Evolutionary conservation across 2,888 invertebrate genomes (phyloP).

Genomic region (Pterobdella sp.): DNA sequence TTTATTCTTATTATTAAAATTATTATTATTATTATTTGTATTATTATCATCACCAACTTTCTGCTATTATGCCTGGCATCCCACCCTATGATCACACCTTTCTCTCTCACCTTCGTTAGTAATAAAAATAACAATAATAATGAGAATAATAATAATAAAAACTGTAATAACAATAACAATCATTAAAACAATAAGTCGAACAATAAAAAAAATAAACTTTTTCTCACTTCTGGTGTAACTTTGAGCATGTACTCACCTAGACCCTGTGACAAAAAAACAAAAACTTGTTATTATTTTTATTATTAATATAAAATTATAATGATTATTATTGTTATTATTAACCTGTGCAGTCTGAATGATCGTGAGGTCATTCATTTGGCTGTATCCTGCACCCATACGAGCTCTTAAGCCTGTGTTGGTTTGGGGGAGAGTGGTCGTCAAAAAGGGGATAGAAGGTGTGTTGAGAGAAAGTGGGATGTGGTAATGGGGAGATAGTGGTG

Average conservation of each 20-base stretch:
- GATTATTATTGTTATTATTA: not conserved
- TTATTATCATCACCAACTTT: constrained; percentile 57
- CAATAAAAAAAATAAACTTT: no score
- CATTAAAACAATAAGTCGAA: no score
- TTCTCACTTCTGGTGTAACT: constrained; percentile 56
- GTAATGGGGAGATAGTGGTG: not conserved
- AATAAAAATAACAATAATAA: no score
- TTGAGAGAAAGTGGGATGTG: not conserved
- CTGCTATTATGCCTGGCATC: constrained; percentile 86
- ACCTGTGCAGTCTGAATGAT: constrained; percentile 65
- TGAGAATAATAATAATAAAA: no score
- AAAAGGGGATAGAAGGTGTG: not conserved
- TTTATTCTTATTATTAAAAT: not conserved
- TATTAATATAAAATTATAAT: no score
- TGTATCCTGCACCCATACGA: not conserved
- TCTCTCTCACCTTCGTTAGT: no score
- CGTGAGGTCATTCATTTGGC: not conserved
- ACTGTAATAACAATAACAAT: no score
- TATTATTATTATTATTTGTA: not conserved
- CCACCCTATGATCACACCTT: constrained; percentile 78
- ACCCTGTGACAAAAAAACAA: constrained; percentile 70
- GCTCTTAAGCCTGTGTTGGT: not conserved
- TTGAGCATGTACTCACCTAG: constrained; percentile 67
- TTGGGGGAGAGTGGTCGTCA: not conserved
- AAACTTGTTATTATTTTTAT: no score